Conservation (phyloP, 2,888 invertebrate species). For the Drosophila setosimentum region DNA sequence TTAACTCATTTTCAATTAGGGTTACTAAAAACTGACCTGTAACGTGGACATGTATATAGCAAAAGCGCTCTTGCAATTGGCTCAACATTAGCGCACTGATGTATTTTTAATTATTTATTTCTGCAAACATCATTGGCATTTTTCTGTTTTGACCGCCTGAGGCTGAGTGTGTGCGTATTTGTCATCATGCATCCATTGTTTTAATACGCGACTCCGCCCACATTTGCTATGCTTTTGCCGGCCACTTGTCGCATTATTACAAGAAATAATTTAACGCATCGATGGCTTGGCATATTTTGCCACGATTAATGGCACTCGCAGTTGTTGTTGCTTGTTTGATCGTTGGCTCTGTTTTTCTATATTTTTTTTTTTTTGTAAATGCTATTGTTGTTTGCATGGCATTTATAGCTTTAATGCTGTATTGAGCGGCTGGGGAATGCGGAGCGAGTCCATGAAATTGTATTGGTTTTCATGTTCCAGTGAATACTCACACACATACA, state of each 20-base stretch:
- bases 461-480: constrained; percentile 52
- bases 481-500: constrained; percentile 34
- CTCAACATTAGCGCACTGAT: not conserved
- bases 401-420: not conserved
- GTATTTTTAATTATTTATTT: not conserved
- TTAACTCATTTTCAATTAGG: not conserved
- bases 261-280: constrained; percentile 66
- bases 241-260: constrained; percentile 5
- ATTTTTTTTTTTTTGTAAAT: not conserved
- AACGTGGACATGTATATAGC: not conserved
- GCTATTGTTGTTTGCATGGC: constrained; percentile 22
- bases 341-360: constrained; percentile 13
- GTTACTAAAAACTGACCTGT: not conserved
- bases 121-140: not conserved
- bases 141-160: not conserved
- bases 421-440: not conserved
- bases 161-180: not conserved
- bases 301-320: constrained; percentile 47
- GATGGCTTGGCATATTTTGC: constrained; percentile 46
- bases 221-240: not conserved
- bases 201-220: not conserved
- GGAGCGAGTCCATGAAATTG: constrained; percentile 43
- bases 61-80: not conserved
- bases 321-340: not conserved
- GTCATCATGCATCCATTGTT: not conserved